These are phyloP conservation scores for Atta cephalotes DNA, from an alignment of 1,140 invertebrate genomes.

Conservation along the genomic window DNA sequence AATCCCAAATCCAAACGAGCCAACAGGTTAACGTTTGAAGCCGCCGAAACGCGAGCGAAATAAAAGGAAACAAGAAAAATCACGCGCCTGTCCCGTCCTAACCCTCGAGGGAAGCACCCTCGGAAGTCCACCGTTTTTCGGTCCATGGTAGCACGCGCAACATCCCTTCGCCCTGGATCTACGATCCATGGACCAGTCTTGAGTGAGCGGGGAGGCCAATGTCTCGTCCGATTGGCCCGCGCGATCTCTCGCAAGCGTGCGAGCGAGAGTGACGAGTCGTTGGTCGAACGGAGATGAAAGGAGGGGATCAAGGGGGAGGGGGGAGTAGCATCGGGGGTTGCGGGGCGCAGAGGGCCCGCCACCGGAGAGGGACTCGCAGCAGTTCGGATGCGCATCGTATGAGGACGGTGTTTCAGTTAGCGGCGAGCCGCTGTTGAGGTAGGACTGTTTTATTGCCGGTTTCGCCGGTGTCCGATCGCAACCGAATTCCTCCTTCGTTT, in stretches of 20 bases:
- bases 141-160: slow-evolving; percentile 68
- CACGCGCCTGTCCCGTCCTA: neutral
- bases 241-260: slow-evolving; percentile 57
- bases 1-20: slow-evolving; percentile 35
- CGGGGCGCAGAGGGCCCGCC: slow-evolving; percentile 69
- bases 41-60: slow-evolving; percentile 11
- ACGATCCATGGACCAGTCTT: slow-evolving; percentile 60
- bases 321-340: slow-evolving; percentile 72
- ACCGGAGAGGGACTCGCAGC: slow-evolving; percentile 78
- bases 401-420: slow-evolving; percentile 81
- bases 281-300: slow-evolving; percentile 59
- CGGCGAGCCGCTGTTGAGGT: slow-evolving; percentile 82
- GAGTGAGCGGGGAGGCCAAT: slow-evolving; percentile 25
- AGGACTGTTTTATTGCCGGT: slow-evolving; percentile 65
- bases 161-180: slow-evolving; percentile 72
- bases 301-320: neutral
- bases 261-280: slow-evolving; percentile 59
- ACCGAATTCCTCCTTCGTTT: neutral
- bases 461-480: neutral
- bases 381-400: slow-evolving; percentile 76
- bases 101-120: slow-evolving; percentile 45
- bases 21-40: slow-evolving; percentile 57
- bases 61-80: slow-evolving; percentile 32
- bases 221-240: slow-evolving; percentile 71
- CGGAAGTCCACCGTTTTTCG: slow-evolving; percentile 41